Conservation (phyloP, 2,888 invertebrate genomes). For the Liodrosophila aerea region DNA sequence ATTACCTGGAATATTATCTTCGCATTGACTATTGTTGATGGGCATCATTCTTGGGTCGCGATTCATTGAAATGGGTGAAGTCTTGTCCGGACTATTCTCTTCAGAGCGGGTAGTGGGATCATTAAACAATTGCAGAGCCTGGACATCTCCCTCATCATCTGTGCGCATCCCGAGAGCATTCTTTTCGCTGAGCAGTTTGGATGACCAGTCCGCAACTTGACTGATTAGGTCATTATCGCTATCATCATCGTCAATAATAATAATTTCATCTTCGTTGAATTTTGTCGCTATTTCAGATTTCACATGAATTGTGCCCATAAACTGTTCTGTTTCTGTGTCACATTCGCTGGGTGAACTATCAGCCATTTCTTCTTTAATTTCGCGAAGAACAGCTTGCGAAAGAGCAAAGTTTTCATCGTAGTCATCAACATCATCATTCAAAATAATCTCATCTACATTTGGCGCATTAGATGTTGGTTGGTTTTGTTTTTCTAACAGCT, state of each 20-base stretch:
- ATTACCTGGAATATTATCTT: conserved; percentile 23
- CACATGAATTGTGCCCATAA: not conserved
- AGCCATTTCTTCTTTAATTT: conserved; percentile 74
- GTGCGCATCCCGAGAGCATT: too few relatives aligned
- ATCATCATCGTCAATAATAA: conserved; percentile 70
- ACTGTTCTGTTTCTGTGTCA: conserved; percentile 18
- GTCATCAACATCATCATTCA: conserved; percentile 28
- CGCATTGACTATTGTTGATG: conserved; percentile 38
- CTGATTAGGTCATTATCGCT: conserved; percentile 69
- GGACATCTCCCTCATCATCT: conserved; percentile 21
- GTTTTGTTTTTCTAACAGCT: conserved; percentile 18
- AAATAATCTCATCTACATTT: not conserved
- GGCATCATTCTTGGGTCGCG: conserved; percentile 12
- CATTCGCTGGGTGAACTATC: conserved; percentile 29
- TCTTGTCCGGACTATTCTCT: not conserved
- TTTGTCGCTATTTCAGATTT: conserved; percentile 26
- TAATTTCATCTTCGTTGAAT: conserved; percentile 43
- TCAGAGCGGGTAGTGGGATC: not conserved
- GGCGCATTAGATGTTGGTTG: not conserved
- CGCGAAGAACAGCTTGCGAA: conserved; percentile 74
- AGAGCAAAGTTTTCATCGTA: conserved; percentile 69
- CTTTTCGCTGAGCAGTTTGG: conserved; percentile 69
- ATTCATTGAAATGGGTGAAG: not conserved
- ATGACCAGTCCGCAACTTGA: conserved; percentile 75
- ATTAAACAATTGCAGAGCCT: conserved; percentile 16